Base-by-base conservation (phyloP, 2,888 invertebrate species). In the Bembecia ichneumoniformis region DNA sequence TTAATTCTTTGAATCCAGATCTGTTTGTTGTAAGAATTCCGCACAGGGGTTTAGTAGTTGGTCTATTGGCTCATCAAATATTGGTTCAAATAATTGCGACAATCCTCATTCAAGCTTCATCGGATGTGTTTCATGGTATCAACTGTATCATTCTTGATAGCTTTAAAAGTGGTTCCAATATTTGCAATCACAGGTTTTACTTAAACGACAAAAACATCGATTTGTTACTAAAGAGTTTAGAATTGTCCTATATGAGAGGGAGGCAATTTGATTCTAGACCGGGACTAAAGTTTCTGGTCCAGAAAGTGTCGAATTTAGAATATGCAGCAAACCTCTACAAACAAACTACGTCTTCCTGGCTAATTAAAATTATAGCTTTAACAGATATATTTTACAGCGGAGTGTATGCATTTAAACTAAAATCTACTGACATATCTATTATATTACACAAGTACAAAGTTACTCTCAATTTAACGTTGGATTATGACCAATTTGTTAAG, bases 281-380 rank as follows among this genome's bases (percentile, higher is more conserved):
- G 0, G 97, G 97, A 0, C 84, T 98, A 15, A 98, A 98, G 76
- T 97, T 98, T 74, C 89, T 98, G 3, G 92, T 97, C 55, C 97
- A 98, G 77, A 97, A 97, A 86, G 96, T 96, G 0, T 95, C 94
- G 0, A 94, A 94, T 67, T 89, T 96, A 55, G 94, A 93, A 52
- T 91, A 93, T 61, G 95, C 96, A 3, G 96, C 96, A 1, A 96
- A 96, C 77, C 86, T 96, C n/a, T 96, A 96, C 71, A 94, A 94
- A 53, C 97, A 97, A 80, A 95, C 96, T 9, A 96, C 96, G 35
- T 95, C 96, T 0, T 94, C 96, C 0, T 96, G 96, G 93, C 93
- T 96, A 43, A 93, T 97, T 15, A 94, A 95, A 77, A 92, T 95
- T 48, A 94, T 96, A 53, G 92, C 96, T 1, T 80, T 97, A 43